Evolutionary conservation across 2,797 vertebrate species (phyloP), one percentile per base, ranked within the genome.

Genomic region (Sitta carolinensis): DNA sequence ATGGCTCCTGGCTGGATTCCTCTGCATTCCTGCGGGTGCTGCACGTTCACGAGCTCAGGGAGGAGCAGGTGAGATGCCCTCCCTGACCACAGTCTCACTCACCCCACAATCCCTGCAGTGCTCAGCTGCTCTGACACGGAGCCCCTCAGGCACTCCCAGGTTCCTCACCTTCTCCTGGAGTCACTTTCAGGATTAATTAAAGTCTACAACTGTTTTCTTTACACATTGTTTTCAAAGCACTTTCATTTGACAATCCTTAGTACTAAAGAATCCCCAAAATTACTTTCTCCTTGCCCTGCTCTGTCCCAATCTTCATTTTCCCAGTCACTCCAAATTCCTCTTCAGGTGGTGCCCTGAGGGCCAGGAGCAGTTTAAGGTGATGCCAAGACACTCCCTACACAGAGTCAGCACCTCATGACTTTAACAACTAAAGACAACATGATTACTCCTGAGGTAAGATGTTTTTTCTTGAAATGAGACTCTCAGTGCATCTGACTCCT

Each of bases 31-130:
- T 20, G 48, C 1, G 3, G 11, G 1, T 4, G 10, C 72, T 3
- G 40, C 3, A 19, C 0, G 0, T 5, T 48, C 54, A 25, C 2
- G 8, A 48, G 75, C 55, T 51, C 57, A 17, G 0, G 1, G 7
- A 8, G 50, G 45, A 51, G 16, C 51, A 21, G 63, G 16, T 19
- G 5, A 83, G 3, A 8, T 5, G 30, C 30, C 20, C 57, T 29
- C 47, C 80, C 57, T 36, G 67, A n/a, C 26, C 29, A 54, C 50
- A 47, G 30, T 57, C 5, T 5, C 21, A 2, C 15, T 36, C 19
- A 17, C 1, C 9, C 62, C 74, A 30, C 38, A 32, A 7, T 11
- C 48, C 57, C 80, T 48, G 45, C 59, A 69, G 47, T 0, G 1
- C 58, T 4, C 11, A 54, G 47, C 51, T 69, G 21, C 7, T 8